Evolutionary conservation across 2,797 vertebrate genomes (phyloP).

Genomic region (Sebastes vulpes): DNA sequence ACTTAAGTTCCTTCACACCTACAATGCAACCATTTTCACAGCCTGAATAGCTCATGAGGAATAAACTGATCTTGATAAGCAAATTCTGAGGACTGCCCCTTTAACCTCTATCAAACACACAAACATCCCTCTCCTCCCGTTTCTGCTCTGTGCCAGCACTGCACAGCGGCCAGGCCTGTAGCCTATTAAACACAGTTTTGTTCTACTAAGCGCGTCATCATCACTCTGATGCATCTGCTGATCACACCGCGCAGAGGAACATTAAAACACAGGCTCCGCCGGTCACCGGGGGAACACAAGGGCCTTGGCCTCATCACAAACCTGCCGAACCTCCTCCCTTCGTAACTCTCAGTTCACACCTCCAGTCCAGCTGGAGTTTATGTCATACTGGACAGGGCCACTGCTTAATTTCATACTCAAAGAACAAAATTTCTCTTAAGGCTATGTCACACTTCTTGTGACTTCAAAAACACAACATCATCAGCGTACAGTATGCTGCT

Average conservation of each 20-base stretch:
- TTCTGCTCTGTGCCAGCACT: conserved; percentile 21
- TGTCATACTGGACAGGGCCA: background rate
- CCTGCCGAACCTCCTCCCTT: background rate
- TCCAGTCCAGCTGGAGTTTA: background rate
- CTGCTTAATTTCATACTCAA: background rate
- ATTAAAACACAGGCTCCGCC: conserved; percentile 44
- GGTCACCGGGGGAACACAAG: conserved; percentile 11
- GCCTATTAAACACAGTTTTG: conserved; percentile 75
- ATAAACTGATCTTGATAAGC: background rate
- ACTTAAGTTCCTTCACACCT: background rate
- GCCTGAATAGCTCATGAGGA: background rate
- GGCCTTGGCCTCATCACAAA: background rate
- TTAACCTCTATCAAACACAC: background rate
- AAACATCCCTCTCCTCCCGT: background rate
- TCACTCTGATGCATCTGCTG: conserved; percentile 76
- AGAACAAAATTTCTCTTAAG: background rate
- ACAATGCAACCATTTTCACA: background rate
- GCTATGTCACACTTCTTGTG: background rate
- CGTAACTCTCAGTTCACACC: background rate
- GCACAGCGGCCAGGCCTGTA: conserved; percentile 52
- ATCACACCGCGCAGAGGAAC: conserved; percentile 60
- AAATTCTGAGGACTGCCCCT: background rate
- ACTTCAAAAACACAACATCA: background rate
- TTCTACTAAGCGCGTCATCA: conserved; percentile 74
- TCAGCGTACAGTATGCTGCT: background rate